These are phyloP conservation scores for Epistrophe grossulariae DNA, from an alignment of 2,888 invertebrate species.

Conservation along the genomic window DNA sequence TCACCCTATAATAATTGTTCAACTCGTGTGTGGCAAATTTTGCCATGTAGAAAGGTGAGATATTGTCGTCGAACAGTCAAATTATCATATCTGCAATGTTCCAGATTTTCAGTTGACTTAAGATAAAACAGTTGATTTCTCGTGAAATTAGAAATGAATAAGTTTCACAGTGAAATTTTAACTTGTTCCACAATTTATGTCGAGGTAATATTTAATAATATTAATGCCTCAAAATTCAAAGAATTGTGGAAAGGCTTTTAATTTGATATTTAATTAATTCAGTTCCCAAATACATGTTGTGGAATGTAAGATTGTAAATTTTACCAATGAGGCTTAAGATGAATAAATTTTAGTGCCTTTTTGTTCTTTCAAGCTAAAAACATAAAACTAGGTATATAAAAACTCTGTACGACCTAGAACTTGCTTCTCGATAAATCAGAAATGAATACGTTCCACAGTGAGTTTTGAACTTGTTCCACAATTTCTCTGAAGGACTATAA, in stretches of 20 bases:
- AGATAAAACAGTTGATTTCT: neutral
- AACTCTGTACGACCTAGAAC: too few species aligned
- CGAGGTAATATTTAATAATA: neutral
- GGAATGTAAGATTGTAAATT: neutral
- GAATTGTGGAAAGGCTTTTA: neutral
- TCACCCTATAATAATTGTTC: conserved; percentile 67
- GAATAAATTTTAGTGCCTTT: too few species aligned
- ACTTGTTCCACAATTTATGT: neutral
- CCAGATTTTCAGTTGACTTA: neutral
- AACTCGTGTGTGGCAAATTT: conserved; percentile 34
- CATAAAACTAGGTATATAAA: too few species aligned
- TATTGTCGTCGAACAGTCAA: conserved; percentile 12
- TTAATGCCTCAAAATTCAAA: neutral
- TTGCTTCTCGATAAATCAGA: too few species aligned
- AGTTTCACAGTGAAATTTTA: neutral
- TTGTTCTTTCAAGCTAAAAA: too few species aligned
- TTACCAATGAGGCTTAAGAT: too few species aligned
- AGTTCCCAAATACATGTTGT: neutral
- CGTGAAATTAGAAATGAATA: neutral
- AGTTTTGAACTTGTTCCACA: too few species aligned
- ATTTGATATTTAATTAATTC: neutral
- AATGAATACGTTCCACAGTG: too few species aligned
- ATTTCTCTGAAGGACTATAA: too few species aligned
- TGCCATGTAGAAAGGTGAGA: conserved; percentile 21
- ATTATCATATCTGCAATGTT: neutral